Conservation (phyloP, 2,888 invertebrate species). For the Athripsodes cinereus region DNA sequence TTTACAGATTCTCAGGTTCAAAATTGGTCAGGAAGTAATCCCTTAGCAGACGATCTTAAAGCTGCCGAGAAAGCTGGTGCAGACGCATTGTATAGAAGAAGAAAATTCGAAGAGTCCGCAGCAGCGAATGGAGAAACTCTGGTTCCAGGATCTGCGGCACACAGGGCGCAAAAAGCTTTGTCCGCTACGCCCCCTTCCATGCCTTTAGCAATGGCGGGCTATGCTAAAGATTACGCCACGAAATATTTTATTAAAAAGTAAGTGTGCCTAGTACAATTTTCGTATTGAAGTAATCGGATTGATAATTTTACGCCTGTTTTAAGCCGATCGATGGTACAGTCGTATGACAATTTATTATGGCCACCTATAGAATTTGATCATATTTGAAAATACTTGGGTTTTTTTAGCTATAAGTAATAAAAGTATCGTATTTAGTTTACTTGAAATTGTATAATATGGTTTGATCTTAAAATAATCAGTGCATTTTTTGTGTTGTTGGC, state of each 20-base stretch:
- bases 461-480: no score
- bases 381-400: no score
- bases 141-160: slow-evolving; percentile 54
- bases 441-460: no score
- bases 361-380: no score
- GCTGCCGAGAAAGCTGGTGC: slow-evolving; percentile 52
- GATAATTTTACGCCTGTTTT: no score
- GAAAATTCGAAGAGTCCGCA: slow-evolving; percentile 46
- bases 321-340: no score
- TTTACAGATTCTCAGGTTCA: slow-evolving; percentile 36
- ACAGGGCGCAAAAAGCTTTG: slow-evolving; percentile 64
- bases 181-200: slow-evolving; percentile 57
- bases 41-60: slow-evolving; percentile 1
- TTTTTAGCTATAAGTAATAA: no score
- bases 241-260: slow-evolving; percentile 49
- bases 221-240: slow-evolving; percentile 64
- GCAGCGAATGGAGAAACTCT: slow-evolving; percentile 35
- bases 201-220: slow-evolving; percentile 59
- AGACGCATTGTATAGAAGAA: slow-evolving; percentile 50
- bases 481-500: no score
- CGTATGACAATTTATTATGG: no score
- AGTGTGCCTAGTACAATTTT: no score
- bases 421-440: no score
- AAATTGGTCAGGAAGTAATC: slow-evolving; percentile 9
- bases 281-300: no score